These are phyloP conservation scores for Florisuga fusca DNA, from an alignment of 2,797 vertebrate species.

Conservation along the genomic window DNA sequence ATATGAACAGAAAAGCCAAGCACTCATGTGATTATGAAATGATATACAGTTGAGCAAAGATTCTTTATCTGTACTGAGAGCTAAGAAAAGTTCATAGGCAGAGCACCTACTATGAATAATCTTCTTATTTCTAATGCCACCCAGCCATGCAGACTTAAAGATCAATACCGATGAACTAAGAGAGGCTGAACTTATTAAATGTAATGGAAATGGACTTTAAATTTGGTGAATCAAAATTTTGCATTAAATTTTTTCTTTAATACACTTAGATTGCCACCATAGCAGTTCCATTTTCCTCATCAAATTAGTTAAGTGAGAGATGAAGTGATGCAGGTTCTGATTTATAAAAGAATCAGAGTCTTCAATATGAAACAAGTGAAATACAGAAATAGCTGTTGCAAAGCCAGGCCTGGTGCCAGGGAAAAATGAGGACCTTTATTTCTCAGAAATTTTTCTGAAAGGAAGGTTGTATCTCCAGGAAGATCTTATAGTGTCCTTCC, in stretches of 20 bases:
- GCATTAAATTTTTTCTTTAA: slow-evolving; percentile 45
- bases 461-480: not conserved
- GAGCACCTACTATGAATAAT: slow-evolving; percentile 64
- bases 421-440: not conserved
- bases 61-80: slow-evolving; percentile 31
- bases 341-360: not conserved
- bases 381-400: not conserved
- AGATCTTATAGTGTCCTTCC: no score
- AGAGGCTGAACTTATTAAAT: slow-evolving; percentile 65
- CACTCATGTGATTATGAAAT: slow-evolving; percentile 27
- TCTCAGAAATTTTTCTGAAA: slow-evolving; percentile 1
- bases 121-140: slow-evolving; percentile 65
- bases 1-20: not conserved
- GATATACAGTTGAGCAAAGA: slow-evolving; percentile 35
- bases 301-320: slow-evolving; percentile 53
- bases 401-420: not conserved
- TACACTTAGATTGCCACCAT: slow-evolving; percentile 8
- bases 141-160: slow-evolving; percentile 66
- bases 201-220: slow-evolving; percentile 63
- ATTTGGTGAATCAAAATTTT: slow-evolving; percentile 65
- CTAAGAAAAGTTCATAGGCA: slow-evolving; percentile 40
- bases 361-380: not conserved
- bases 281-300: slow-evolving; percentile 52
- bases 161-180: slow-evolving; percentile 65
- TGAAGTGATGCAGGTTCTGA: slow-evolving; percentile 30